These are phyloP conservation scores for Rhipidura dahli DNA, from an alignment of 2,113 vertebrate species.

Conservation along the genomic window DNA sequence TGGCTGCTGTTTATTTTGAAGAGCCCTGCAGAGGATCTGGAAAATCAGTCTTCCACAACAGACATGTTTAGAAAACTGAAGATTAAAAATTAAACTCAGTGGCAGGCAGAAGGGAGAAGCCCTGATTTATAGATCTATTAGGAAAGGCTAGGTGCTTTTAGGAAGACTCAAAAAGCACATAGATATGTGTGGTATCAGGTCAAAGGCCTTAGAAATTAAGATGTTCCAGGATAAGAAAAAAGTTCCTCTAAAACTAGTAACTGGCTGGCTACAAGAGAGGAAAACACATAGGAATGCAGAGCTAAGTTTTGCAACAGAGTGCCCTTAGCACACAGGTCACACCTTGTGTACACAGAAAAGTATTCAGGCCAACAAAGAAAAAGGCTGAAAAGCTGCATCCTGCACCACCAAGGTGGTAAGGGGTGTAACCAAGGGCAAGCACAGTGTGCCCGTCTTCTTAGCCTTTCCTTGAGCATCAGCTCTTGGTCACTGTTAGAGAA, in stretches of 20 bases:
- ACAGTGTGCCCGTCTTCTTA: fast-evolving
- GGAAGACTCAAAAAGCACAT: not conserved
- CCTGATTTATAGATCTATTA: not conserved
- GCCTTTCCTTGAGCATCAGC: not conserved
- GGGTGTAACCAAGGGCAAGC: not conserved
- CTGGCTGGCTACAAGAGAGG: not conserved
- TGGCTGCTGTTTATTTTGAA: not conserved
- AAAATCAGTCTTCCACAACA: not conserved
- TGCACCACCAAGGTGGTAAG: not conserved
- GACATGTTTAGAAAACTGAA: not conserved
- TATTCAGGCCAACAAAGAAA: not conserved
- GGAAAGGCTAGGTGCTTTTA: not conserved
- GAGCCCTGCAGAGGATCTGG: not conserved
- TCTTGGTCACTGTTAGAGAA: not conserved
- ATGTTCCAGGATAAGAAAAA: not conserved
- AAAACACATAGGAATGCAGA: not conserved
- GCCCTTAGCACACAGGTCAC: not conserved
- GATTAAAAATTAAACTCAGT: not conserved
- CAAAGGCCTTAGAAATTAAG: not conserved
- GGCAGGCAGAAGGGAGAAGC: not conserved
- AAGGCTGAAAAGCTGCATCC: not conserved
- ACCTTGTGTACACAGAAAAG: not conserved
- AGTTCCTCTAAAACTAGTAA: not conserved
- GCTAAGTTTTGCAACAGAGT: not conserved
- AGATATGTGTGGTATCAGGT: not conserved